Percentiles rank a stretch among this genome's conserved stretches.
Evolutionary conservation across 2,888 invertebrate genomes (phyloP).

Genomic region (Branchipolynoe longqiensis): DNA sequence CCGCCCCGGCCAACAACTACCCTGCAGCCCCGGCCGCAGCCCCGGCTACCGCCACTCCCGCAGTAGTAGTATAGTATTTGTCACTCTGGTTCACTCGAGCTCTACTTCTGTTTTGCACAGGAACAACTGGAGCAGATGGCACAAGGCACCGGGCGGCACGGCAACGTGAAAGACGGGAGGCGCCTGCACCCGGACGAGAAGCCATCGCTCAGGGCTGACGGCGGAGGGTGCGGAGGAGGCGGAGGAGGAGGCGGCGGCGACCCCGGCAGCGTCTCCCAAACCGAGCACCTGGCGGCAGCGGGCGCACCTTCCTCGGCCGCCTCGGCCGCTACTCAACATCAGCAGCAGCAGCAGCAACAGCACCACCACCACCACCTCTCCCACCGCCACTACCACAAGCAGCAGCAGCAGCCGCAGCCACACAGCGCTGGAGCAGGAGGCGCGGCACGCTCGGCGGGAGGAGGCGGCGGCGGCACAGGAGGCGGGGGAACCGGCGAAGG

Average conservation of each 20-base stretch:
- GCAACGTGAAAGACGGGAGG: not conserved
- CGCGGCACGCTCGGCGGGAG: conserved; percentile 22
- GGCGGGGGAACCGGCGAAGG: not conserved
- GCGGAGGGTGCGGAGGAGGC: conserved; percentile 12
- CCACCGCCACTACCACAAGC: conserved; percentile 8
- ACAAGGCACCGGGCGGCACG: conserved; percentile 50
- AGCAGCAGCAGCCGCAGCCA: conserved; percentile 15
- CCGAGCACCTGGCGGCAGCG: conserved; percentile 37
- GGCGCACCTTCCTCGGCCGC: conserved; percentile 13
- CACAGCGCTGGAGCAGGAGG: conserved; percentile 16
- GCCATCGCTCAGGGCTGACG: conserved; percentile 45
- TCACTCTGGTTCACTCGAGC: conserved; percentile 12
- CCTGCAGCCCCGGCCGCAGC: not conserved
- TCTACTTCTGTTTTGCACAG: conserved; percentile 36
- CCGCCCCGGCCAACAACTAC: not conserved
- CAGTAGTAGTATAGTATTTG: not conserved
- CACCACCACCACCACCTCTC: not conserved
- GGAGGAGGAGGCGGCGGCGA: not conserved
- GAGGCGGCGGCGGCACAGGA: conserved; percentile 33
- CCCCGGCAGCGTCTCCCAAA: not conserved
- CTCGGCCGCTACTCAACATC: not conserved
- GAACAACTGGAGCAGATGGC: conserved; percentile 61
- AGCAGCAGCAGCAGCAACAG: conserved; percentile 38
- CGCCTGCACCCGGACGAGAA: conserved; percentile 50
- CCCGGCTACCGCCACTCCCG: not conserved